These are phyloP conservation scores for Epistrophella euchroma DNA, from an alignment of 2,888 invertebrate species.

Conservation along the genomic window DNA sequence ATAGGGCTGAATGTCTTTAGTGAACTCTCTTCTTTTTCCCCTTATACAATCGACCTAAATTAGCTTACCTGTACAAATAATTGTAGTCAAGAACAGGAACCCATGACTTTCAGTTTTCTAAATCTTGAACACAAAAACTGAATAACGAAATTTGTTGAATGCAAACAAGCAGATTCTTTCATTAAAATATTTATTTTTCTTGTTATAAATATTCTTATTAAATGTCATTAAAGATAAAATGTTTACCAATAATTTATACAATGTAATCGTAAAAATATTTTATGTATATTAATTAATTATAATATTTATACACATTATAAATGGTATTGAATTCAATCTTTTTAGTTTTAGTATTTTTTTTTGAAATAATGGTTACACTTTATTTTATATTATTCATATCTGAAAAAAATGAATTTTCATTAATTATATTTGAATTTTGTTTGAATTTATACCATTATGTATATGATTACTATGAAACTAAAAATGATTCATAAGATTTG, in stretches of 20 bases:
- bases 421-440: constrained; percentile 45
- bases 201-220: constrained; percentile 74
- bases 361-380: constrained; percentile 48
- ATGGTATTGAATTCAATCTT: constrained; percentile 39
- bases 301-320: constrained; percentile 57
- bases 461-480: constrained; percentile 46
- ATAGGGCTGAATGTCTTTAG: too few species aligned
- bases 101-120: too few species aligned
- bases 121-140: background rate
- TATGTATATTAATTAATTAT: constrained; percentile 59
- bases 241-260: constrained; percentile 73
- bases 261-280: constrained; percentile 72
- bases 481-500: constrained; percentile 39
- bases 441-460: constrained; percentile 28
- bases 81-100: too few species aligned
- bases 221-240: constrained; percentile 70
- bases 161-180: constrained; percentile 49
- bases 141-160: background rate
- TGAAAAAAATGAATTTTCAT: constrained; percentile 14
- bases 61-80: too few species aligned
- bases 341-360: constrained; percentile 14
- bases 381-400: constrained; percentile 14
- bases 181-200: constrained; percentile 73
- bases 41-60: too few species aligned
- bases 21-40: too few species aligned